Evolutionary conservation across 23 tunicate genomes (phyloP), one percentile per base, ranked within the genome.

Genomic region (Aplidium turbinatum): DNA sequence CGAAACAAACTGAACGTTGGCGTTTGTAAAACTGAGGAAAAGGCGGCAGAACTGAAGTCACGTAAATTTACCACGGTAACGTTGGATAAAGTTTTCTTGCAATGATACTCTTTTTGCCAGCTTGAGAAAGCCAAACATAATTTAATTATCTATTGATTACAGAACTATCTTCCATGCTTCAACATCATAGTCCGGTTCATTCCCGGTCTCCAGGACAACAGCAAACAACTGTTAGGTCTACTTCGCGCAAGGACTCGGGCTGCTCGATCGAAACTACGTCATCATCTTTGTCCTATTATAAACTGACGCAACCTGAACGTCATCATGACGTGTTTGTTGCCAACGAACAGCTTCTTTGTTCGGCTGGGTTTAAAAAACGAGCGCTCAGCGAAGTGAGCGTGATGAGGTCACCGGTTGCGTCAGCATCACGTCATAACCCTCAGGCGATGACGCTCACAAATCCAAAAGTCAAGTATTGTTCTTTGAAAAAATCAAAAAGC

Each of bases 251-350:
- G 32, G 87, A 81, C 35, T 71, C 78, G 35, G 87, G 78, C 13
- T 81, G 87, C 34, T 81, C 87, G 30, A 73, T 81, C 28, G 87
- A 81, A 35, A 72, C 87, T n/a, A 55, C 57, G 11, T 81, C 79
- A 22, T 81, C 87, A 18, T 48, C 73, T 31, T 28, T 81, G 31
- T 81, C 87, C 1, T 81, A 81, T 50, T 81, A 72, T 53, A 81
- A 81, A 64, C 42, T 61, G 63, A 58, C 72, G 57, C 55, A 70
- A 24, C 7, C 42, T 7, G 69, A 53, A 33, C 66, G 78, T 7
- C 60, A 48, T 3, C 25, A 48, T 23, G 64, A 53, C 47, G 48
- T 73, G 26, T 73, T 73, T 34, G 4, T 53, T 2, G 3, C 16
- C 4, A 33, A 20, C 22, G 65, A 53, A 19, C 6, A n/a, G n/a